Base-by-base conservation (phyloP, 2,113 vertebrate species). In the Phalacrocorax brasilianus region DNA sequence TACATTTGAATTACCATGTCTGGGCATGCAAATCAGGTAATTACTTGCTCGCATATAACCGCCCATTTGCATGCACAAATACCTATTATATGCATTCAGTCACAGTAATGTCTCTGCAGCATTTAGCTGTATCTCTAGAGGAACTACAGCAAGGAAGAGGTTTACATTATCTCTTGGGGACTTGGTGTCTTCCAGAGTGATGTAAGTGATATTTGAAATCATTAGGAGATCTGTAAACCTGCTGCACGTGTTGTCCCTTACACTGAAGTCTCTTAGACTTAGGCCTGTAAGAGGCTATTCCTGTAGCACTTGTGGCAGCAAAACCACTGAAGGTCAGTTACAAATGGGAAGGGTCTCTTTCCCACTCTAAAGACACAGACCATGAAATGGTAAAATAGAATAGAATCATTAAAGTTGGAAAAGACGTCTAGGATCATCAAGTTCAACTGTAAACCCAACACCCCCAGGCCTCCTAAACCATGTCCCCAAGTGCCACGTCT, bases 1-100 rank as follows among this genome's bases (percentile, higher is more conserved):
- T 96, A 85, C 97, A 97, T 97, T 93, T 97, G 97, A 97, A 96
- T 97, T 95, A 95, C 91, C 92, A 97, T 88, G 91, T 87, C 95
- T 96, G 92, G 91, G 95, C 95, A 96, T 97, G 95, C 96, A 97
- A 97, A 97, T 96, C 95, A 96, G 89, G 90, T 95, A 95, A 96
- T 97, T 97, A 96, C 96, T 94, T 97, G 86, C 86, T 96, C 96
- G 79, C 91, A 94, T 93, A 95, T 92, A 97, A 94, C 94, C 0
- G 89, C 77, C 84, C 86, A 95, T 97, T 97, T 96, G 89, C 91
- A 96, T 97, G 94, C 92, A 96, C 95, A 96, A 92, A 95, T 95
- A 96, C 92, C 95, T 85, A 95, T 93, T 97, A 96, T 87, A 95
- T 86, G 91, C 94, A 91, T 95, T 95, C 89, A 76, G 91, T 91